Evolutionary conservation across 2,797 vertebrate genomes (phyloP).

Genomic region (Microtus obscurus): DNA sequence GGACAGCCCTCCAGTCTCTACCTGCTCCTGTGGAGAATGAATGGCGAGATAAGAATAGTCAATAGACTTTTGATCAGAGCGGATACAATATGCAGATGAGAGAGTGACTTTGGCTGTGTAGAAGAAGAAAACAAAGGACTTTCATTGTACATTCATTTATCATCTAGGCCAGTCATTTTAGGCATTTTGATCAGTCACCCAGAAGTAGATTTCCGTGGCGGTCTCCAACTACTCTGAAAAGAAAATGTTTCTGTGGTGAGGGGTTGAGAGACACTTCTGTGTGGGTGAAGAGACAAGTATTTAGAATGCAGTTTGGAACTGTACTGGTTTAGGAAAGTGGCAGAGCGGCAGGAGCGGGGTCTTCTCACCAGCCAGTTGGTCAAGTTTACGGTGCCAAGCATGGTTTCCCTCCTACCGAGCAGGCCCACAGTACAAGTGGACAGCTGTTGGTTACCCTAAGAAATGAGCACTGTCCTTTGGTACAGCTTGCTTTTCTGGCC

Average conservation of each 20-base stretch:
- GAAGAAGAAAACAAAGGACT: background rate
- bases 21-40: background rate
- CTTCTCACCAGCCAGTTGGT: background rate
- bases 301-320: background rate
- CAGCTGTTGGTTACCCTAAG: background rate
- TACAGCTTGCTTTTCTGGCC: background rate
- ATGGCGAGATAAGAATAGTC: background rate
- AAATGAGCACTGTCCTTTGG: background rate
- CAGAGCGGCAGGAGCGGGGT: background rate
- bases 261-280: background rate
- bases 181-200: background rate
- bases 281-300: background rate
- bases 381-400: background rate
- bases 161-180: background rate
- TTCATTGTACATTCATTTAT: background rate
- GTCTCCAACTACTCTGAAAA: background rate
- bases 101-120: background rate
- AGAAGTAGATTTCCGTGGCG: background rate
- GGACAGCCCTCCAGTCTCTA: background rate
- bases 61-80: background rate
- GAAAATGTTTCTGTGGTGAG: background rate
- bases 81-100: background rate
- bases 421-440: background rate
- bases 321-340: background rate
- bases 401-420: background rate